Conservation (phyloP, 2,113 vertebrate species). For the Glaucidium brasilianum region DNA sequence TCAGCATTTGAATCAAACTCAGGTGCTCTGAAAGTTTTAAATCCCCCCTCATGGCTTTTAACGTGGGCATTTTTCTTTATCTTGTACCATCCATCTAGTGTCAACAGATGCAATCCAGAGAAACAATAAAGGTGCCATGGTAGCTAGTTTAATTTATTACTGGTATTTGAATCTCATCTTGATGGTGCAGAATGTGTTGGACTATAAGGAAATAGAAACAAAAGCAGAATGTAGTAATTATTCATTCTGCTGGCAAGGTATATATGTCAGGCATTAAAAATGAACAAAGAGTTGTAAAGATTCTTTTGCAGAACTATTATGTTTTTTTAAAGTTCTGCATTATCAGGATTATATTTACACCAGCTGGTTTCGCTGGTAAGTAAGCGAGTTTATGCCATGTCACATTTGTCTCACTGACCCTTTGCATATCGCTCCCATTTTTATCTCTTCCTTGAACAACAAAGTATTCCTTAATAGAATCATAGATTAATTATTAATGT, state of each 20-base stretch:
- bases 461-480: not conserved
- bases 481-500: constrained; percentile 31
- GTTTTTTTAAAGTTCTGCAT: not conserved
- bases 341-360: not conserved
- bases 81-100: not conserved
- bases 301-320: not conserved
- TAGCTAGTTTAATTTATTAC: not conserved
- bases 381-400: not conserved
- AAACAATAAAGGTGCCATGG: not conserved
- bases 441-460: not conserved
- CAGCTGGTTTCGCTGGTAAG: not conserved
- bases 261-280: not conserved
- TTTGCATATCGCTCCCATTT: not conserved
- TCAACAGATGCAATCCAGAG: not conserved
- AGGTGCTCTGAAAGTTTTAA: not conserved
- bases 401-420: not conserved
- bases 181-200: not conserved
- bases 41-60: not conserved
- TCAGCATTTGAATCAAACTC: not conserved
- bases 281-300: not conserved
- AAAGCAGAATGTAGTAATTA: not conserved
- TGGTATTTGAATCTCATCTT: not conserved
- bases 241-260: constrained; percentile 4
- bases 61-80: not conserved
- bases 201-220: not conserved